Evolutionary conservation across 2,113 vertebrate genomes (phyloP).

Genomic region (Capreolus pygargus): DNA sequence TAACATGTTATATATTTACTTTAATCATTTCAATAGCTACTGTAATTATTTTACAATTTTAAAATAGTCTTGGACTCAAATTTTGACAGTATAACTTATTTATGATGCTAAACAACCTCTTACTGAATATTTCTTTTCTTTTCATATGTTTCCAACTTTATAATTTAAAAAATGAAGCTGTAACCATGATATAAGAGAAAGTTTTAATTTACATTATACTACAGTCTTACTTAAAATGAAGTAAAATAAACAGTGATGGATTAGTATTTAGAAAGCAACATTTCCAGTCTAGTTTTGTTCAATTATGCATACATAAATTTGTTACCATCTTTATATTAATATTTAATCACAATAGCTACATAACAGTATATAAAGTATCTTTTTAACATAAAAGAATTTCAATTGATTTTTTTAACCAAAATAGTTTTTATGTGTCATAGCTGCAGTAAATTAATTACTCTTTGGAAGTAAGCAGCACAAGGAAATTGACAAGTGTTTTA

Average conservation of each 20-base stretch:
- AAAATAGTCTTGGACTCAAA: neutral
- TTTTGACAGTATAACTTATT: neutral
- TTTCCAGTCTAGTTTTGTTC: constrained; percentile 16
- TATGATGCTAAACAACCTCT: neutral
- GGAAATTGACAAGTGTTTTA: constrained; percentile 44
- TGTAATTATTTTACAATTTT: neutral
- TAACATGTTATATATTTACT: neutral
- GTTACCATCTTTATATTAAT: constrained; percentile 59
- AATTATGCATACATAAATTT: constrained; percentile 39
- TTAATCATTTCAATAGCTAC: neutral
- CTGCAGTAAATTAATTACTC: constrained; percentile 39
- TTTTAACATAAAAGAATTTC: constrained; percentile 62
- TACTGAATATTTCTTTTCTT: neutral
- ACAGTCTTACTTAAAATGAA: neutral
- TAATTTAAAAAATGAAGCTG: neutral
- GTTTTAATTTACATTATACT: neutral
- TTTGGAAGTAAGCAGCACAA: constrained; percentile 33
- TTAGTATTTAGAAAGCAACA: neutral
- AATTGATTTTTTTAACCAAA: constrained; percentile 64
- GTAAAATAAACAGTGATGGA: neutral
- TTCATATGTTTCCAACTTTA: neutral
- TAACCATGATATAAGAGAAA: neutral
- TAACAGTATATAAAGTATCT: constrained; percentile 44
- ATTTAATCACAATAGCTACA: constrained; percentile 27
- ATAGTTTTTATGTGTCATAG: constrained; percentile 38